Conservation (phyloP, 2,113 vertebrate genomes). For the Myodes glareolus region DNA sequence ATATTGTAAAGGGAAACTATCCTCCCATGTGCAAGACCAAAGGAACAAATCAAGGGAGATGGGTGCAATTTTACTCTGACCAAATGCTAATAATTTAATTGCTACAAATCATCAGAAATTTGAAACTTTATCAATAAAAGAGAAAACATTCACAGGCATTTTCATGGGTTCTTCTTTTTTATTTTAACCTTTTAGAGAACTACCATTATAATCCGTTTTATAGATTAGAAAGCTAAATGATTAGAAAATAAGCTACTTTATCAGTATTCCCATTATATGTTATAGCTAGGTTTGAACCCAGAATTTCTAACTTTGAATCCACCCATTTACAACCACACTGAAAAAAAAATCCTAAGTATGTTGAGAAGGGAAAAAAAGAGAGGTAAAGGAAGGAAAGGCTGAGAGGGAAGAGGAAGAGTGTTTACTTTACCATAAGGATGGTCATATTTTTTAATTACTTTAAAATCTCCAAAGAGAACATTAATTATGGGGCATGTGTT, state of each 20-base stretch:
- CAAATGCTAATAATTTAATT: conserved; percentile 33
- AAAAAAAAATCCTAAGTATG: conserved; percentile 2
- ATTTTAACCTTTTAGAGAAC: conserved; percentile 30
- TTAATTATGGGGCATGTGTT: conserved; percentile 13
- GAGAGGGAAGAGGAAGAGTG: background rate
- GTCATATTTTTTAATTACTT: conserved; percentile 27
- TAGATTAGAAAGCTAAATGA: conserved; percentile 50
- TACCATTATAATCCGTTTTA: conserved; percentile 10
- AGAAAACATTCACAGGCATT: background rate
- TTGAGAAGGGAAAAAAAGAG: background rate
- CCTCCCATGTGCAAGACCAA: background rate
- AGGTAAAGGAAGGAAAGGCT: background rate
- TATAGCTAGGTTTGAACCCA: conserved; percentile 2
- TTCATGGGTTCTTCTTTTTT: conserved; percentile 13
- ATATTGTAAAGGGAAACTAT: background rate
- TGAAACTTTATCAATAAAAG: conserved; percentile 48
- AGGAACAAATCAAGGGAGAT: conserved; percentile 57
- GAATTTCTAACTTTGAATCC: conserved; percentile 38
- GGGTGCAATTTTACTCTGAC: conserved; percentile 37
- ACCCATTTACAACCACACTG: background rate
- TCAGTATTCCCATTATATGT: conserved; percentile 22
- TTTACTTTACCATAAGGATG: background rate
- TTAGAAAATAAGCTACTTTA: conserved; percentile 8
- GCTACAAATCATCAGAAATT: conserved; percentile 44
- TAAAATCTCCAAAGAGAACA: conserved; percentile 18